A percentile compares a stretch with the other conserved stretches of the same genome.
Conservation (phyloP, 2,888 invertebrate species). For the Troides oblongomaculatus region DNA sequence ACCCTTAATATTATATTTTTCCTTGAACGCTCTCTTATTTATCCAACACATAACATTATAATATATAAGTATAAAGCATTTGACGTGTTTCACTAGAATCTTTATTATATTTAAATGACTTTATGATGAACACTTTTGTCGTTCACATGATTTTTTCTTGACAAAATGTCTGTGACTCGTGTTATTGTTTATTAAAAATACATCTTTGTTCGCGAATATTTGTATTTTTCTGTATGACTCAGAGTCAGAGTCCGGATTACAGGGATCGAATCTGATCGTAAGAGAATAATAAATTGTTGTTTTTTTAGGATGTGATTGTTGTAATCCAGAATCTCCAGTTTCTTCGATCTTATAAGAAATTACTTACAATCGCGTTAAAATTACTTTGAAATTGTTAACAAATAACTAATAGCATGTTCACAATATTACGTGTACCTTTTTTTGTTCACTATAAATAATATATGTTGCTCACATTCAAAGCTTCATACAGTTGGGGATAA, state of each 20-base stretch:
- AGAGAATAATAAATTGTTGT: neutral
- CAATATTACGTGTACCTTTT: no score
- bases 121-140: slow-evolving; percentile 18
- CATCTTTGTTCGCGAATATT: slow-evolving; percentile 8
- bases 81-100: slow-evolving; percentile 19
- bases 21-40: slow-evolving; percentile 10
- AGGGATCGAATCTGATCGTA: neutral
- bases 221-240: neutral
- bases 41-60: slow-evolving; percentile 3
- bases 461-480: no score
- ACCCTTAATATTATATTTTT: slow-evolving; percentile 8
- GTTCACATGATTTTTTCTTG: neutral
- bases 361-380: no score
- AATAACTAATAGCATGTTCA: no score
- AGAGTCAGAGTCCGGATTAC: neutral
- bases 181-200: slow-evolving; percentile 12
- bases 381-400: no score
- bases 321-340: neutral
- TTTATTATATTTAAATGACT: slow-evolving; percentile 22
- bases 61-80: slow-evolving; percentile 8
- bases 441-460: no score
- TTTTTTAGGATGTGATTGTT: neutral
- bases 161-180: neutral
- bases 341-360: neutral
- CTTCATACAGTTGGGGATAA: no score